Base-by-base conservation (phyloP, 2,797 vertebrate genomes). In the Tokudaia muenninki region DNA sequence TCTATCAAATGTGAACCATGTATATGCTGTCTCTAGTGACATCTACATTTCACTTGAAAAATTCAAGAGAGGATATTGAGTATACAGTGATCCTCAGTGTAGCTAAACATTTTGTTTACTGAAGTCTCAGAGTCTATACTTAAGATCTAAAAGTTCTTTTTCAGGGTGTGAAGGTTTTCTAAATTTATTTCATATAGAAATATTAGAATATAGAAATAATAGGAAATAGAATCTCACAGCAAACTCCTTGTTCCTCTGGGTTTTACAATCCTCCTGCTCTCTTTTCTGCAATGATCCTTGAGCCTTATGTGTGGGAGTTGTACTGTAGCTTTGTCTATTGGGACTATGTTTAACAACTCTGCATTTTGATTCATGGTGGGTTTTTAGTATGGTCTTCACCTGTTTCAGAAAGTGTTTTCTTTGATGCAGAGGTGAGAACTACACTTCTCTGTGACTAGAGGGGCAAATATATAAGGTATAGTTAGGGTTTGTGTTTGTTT, bases 51-150 rank as follows among this genome's bases (percentile, higher is more conserved):
- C 63, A 82, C 41, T 29, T 87, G 9, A 94, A 90, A 19, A 75
- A 26, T 72, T 52, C 41, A 78, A 82, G 26, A 11, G 16, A 26
- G 82, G 70, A 29, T 13, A 6, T 95, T 83, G 50, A 93, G 41
- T 93, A 8, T 78, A 82, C 70, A 91, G 50, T 91, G 59, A 87
- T 63, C 37, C 41, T 92, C 12, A 84, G 5, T 65, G 41, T 72
- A 86, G 50, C 37, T 94, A 70, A 88, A 82, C 67, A 34, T 79
- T 87, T 29, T 83, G 41, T 63, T 96, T 91, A 77, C 57, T 29
- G 87, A 89, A 96, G 44, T 47, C 65, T 57, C 52, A 94, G 57
- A 83, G 61, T 11, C 17, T 44, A 52, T 24, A 77, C 19, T 81
- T 41, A 80, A 87, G 74, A 94, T 34, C 81, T 90, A 89, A 65